Base-by-base conservation (phyloP, 1,140 invertebrate species). In the Asbolus verrucosus region DNA sequence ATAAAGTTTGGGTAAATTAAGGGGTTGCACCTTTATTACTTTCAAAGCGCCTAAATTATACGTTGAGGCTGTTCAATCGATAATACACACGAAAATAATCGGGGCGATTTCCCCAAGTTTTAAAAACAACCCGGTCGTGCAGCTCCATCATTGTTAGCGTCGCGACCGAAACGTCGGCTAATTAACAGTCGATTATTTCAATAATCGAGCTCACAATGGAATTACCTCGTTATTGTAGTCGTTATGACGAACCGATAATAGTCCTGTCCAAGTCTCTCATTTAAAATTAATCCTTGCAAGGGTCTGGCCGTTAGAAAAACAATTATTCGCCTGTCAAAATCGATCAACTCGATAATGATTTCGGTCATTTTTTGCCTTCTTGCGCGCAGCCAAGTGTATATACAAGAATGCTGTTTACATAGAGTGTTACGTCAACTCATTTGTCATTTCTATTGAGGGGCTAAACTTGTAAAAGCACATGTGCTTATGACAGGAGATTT, bases 381-480 rank as follows among this genome's bases (percentile, higher is more conserved):
- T 8, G n/a, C n/a, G n/a, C 8, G 8, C 39, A 13, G n/a, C 15
- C 6, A 19, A 38, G 31, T 67, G 43, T 27, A 24, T 21, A 19
- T 30, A 24, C 14, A 61, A 31, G 24, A 65, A 69, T 62, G 16
- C 36, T 70, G 69, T 70, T 66, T 70, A 70, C 62, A 66, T 59
- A 43, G 54, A 70, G 65, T 46, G 27, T 63, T 46, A 65, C 61
- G 46, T 70, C 69, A 59, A 60, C 62, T 70, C 69, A 70, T 70
- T 70, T 70, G 69, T 70, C 69, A 70, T 54, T 63, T 66, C 46
- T 21, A 70, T 70, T 66, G 62, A 46, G 59, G 62, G n/a, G 54
- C 30, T 31, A 19, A 41, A 59, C 60, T 70, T 43, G 60, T 70
- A 70, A 65, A 70, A 70, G 63, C 60, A 61, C 68, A 54, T 65